Base-by-base conservation (phyloP, 2,888 invertebrate genomes). In the Trichogramma dendrolimi region DNA sequence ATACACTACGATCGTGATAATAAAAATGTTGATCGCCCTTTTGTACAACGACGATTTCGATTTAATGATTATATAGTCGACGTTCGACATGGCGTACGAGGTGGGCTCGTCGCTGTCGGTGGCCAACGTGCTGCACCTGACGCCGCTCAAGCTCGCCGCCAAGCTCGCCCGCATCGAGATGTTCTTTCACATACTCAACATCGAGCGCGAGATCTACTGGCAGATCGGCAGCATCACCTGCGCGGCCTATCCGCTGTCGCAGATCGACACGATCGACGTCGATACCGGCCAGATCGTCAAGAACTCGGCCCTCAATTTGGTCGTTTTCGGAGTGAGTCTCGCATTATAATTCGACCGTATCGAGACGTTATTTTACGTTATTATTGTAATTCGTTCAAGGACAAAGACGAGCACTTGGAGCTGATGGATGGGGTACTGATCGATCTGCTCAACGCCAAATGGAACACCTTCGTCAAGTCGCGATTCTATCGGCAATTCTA, bases 151-250 rank as follows among this genome's bases (percentile, higher is more conserved):
- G 0, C 78, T 99, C 69, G 90, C 98, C 0, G 97, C 98, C 0
- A 95, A 94, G 79, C 80, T 98, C 69, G 97, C 94, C 0, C 85
- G 92, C 53, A 92, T 92, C 27, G 96, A 96, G 79, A 90, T 99
- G 85, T 99, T 98, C 80, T 95, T 96, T 75, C 96, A 97, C 74
- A 96, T 99, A 69, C 83, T 98, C 74, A 96, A 96, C 80, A 90
- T 97, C 65, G 96, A 96, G 76, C 81, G 97, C 42, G 96, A 97
- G 81, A 94, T 96, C 69, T 96, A 96, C 78, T 98, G 98, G 98
- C 95, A 96, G 78, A 91, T 95, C 69, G 95, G 94, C 0, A 91
- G 94, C 66, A 94, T 98, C 4, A 96, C 96, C 0, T 98, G 96
- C 78, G 96, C 97, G 0, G 97, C 97, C 0, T 98, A 98, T 80